Evolutionary conservation across 2,797 vertebrate genomes (phyloP).

Genomic region (Pseudochirops cupreus): DNA sequence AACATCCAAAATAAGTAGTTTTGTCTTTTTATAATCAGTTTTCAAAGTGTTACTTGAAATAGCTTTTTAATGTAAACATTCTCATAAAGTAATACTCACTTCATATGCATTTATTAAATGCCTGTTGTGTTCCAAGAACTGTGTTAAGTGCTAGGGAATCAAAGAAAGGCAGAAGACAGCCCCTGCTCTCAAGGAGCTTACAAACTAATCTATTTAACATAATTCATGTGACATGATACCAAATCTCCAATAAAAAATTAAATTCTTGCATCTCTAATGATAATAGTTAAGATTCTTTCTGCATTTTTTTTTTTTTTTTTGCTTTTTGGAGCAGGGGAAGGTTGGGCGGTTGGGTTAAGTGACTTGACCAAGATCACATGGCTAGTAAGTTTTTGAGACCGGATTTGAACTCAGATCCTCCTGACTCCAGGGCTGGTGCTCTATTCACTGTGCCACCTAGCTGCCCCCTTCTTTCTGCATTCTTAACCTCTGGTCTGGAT

Average conservation of each 20-base stretch:
- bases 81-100: not conserved
- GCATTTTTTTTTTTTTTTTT: not conserved
- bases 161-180: not conserved
- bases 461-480: not conserved
- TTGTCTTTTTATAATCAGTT: conserved; percentile 8
- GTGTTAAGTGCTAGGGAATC: not conserved
- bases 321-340: too few relatives aligned
- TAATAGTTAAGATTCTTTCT: not conserved
- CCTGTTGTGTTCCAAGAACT: too few relatives aligned
- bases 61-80: not conserved
- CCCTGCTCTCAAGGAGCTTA: not conserved
- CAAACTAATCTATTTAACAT: not conserved
- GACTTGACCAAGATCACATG: too few relatives aligned
- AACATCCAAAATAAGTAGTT: not conserved
- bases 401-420: too few relatives aligned
- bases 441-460: too few relatives aligned
- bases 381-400: too few relatives aligned
- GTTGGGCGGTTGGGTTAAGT: too few relatives aligned
- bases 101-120: too few relatives aligned
- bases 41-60: not conserved
- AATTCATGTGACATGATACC: not conserved
- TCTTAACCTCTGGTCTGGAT: not conserved
- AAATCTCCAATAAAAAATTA: not conserved
- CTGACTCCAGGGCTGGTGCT: too few relatives aligned
- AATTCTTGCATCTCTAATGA: not conserved